A percentile compares a stretch with the other conserved stretches of the same genome.
These are phyloP conservation scores for Pterostichus madidus DNA, from an alignment of 2,888 invertebrate species.

Conservation along the genomic window DNA sequence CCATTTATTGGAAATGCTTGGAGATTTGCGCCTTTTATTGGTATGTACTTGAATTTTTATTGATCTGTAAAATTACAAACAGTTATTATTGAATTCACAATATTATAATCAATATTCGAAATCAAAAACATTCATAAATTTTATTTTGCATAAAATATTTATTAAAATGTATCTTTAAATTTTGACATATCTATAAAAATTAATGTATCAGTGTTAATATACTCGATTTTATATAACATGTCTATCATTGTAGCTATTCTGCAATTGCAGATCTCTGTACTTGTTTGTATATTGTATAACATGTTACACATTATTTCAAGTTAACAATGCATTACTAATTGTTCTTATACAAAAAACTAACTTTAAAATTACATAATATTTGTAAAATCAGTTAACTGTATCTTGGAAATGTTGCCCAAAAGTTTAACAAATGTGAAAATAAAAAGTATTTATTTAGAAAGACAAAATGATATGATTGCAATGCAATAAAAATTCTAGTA, in stretches of 20 bases:
- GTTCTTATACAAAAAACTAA: neutral
- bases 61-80: no score
- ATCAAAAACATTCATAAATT: no score
- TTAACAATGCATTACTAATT: conserved; percentile 51
- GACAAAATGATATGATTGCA: neutral
- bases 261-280: no score
- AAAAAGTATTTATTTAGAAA: neutral
- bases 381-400: conserved; percentile 18
- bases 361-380: conserved; percentile 6
- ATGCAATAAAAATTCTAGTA: neutral
- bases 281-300: neutral
- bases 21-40: conserved; percentile 86
- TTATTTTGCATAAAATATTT: no score
- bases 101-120: no score
- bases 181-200: no score
- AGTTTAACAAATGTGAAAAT: neutral
- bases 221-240: no score
- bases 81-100: neutral
- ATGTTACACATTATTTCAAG: conserved; percentile 7
- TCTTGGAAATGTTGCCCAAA: conserved; percentile 11
- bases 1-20: conserved; percentile 89
- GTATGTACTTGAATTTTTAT: conserved; percentile 74
- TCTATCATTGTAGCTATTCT: no score
- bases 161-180: no score
- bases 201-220: no score